Conservation (phyloP, 1,140 invertebrate genomes). For the Bemisia tabaci region DNA sequence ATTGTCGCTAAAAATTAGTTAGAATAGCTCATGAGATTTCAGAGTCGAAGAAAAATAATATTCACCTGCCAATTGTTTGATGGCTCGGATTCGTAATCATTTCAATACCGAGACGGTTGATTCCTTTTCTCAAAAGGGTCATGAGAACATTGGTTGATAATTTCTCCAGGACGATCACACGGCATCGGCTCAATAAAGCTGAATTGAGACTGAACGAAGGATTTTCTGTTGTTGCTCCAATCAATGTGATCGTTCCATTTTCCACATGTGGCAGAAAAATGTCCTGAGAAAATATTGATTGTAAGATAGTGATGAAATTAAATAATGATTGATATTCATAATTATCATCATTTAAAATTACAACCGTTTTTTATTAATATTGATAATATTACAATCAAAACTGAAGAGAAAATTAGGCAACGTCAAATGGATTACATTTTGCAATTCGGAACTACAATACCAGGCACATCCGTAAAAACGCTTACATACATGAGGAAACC, state of each 20-base stretch:
- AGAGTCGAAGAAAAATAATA: not conserved
- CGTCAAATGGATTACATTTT: no score
- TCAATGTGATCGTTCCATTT: conserved; percentile 60
- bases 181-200: conserved; percentile 60
- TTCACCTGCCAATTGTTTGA: not conserved
- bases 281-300: conserved; percentile 39
- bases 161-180: conserved; percentile 62
- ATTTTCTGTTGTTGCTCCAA: conserved; percentile 81
- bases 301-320: no score
- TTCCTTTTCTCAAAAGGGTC: conserved; percentile 45
- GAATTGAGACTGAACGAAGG: conserved; percentile 72
- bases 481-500: no score
- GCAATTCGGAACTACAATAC: no score
- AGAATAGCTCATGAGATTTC: no score
- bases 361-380: no score
- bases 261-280: conserved; percentile 67
- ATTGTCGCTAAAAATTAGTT: no score
- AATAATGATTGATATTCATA: no score
- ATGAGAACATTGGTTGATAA: conserved; percentile 41
- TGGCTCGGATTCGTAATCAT: not conserved
- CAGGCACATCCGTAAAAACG: no score
- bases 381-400: no score
- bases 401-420: no score
- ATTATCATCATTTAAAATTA: no score
- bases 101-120: conserved; percentile 21